Percentiles rank a stretch among this genome's conserved stretches.
These are phyloP conservation scores for Drosophila equinoxialis DNA, from an alignment of 1,140 invertebrate species.

Conservation along the genomic window DNA sequence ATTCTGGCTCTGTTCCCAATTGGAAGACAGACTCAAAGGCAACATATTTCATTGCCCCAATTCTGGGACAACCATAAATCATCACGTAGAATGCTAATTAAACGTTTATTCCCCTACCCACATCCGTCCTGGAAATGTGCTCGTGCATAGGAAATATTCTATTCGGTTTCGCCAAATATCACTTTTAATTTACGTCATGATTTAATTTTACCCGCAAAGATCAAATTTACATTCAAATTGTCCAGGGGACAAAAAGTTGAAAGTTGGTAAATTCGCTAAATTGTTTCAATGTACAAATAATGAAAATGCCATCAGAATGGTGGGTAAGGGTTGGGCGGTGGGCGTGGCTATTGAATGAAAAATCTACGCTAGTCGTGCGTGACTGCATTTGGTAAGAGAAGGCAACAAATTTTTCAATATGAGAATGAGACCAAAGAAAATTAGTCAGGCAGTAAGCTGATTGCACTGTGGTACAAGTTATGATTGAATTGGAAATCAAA, in stretches of 20 bases:
- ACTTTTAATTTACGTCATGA: constrained; percentile 47
- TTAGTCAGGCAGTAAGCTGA: not conserved
- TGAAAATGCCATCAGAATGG: constrained; percentile 53
- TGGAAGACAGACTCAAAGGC: not conserved
- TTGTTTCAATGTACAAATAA: constrained; percentile 69
- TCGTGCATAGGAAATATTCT: constrained; percentile 27
- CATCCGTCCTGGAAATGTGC: not conserved
- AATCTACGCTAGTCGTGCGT: constrained; percentile 31
- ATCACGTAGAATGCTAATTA: constrained; percentile 71
- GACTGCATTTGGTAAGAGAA: constrained; percentile 16
- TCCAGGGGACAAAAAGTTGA: constrained; percentile 31
- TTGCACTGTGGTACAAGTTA: not conserved
- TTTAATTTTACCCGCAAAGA: constrained; percentile 50
- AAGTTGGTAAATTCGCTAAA: constrained; percentile 57
- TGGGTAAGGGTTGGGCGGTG: constrained; percentile 2
- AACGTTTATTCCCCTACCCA: constrained; percentile 24
- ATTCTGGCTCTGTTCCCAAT: constrained; percentile 17
- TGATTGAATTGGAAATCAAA: not conserved
- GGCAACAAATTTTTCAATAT: constrained; percentile 38
- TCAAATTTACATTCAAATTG: constrained; percentile 45
- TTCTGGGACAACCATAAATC: constrained; percentile 53
- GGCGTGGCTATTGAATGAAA: constrained; percentile 14
- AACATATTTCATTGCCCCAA: constrained; percentile 62
- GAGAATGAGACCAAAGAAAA: not conserved
- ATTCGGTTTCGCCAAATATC: constrained; percentile 27